Base-by-base conservation (phyloP, 2,888 invertebrate genomes). In the Clunio marinus region DNA sequence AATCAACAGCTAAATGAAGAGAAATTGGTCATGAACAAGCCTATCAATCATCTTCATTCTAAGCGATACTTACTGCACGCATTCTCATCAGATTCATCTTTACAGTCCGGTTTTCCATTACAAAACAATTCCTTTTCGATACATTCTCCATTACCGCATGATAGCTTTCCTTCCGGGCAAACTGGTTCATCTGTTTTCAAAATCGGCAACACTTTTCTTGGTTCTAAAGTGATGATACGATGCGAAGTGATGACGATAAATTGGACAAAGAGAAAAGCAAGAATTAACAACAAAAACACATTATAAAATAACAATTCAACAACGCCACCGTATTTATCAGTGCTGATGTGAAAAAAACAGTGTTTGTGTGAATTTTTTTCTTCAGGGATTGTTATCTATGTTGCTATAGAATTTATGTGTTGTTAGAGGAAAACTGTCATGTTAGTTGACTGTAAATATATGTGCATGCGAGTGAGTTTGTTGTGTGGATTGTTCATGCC, bases 71-170 rank as follows among this genome's bases (percentile, higher is more conserved):
- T 83, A 94, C 94, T 88, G 84, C 95, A 95, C 72, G 94, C 91
- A 75, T 95, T 95, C 81, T 95, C 95, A 76, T 95, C 95, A 66
- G 94, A 95, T 77, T 93, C 94, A 76, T 95, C 95, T 76, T 91
- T 89, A 81, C 95, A 95, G 77, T 95, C 94, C 65, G 89, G 85
- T 79, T 92, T 91, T 75, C 92, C 94, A 76, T 95, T 93, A 80
- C 95, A 95, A 85, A 95, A 95, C 69, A 95, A 82, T 75, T 91
- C 91, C 79, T 89, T 93, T 73, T 93, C 93, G 70, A 95, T 85
- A 80, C 95, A 95, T 77, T 95, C 94, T 71, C 93, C 92, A 79
- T 89, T 91, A 71, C 95, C 95, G 78, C 95, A 95, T 70, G 93
- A 89, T 70, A 95, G 81, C 82, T 94, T 93, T 69, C 91, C 93